These are phyloP conservation scores for Uria aalge DNA, from an alignment of 2,113 vertebrate genomes.

Conservation along the genomic window DNA sequence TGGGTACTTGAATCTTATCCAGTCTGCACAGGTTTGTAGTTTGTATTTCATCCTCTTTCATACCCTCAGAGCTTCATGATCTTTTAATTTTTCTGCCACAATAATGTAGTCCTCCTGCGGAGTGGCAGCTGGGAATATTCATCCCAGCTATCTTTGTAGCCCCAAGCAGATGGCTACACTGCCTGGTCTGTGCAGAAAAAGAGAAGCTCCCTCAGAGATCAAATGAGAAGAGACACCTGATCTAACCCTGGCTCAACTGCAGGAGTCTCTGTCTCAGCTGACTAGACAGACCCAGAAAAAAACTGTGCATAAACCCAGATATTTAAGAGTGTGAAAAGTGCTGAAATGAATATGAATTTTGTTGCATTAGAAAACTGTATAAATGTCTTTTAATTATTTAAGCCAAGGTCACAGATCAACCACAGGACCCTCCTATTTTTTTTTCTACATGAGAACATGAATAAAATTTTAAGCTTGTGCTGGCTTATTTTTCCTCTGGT, in stretches of 20 bases:
- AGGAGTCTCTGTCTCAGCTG: background rate
- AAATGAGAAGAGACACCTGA: background rate
- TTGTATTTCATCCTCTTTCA: background rate
- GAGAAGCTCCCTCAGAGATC: background rate
- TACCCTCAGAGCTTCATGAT: background rate
- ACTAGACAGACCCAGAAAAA: background rate
- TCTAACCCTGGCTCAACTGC: background rate
- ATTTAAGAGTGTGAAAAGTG: background rate
- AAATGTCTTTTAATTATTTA: background rate
- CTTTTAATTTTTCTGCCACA: background rate
- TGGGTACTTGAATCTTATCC: background rate
- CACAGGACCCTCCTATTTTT: background rate
- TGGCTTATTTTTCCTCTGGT: background rate
- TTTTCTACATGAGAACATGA: background rate
- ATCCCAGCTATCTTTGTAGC: background rate
- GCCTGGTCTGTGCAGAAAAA: background rate
- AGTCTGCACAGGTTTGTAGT: background rate
- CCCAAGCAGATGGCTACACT: background rate
- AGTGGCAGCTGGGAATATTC: background rate
- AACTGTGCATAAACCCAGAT: background rate
- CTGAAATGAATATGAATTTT: background rate
- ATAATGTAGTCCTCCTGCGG: background rate
- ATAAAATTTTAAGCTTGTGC: background rate
- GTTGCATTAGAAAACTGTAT: background rate
- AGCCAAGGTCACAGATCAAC: background rate